Percentiles rank a stretch among this genome's conserved stretches.
Evolutionary conservation across 2,113 vertebrate species (phyloP).

Genomic region (Procavia capensis): DNA sequence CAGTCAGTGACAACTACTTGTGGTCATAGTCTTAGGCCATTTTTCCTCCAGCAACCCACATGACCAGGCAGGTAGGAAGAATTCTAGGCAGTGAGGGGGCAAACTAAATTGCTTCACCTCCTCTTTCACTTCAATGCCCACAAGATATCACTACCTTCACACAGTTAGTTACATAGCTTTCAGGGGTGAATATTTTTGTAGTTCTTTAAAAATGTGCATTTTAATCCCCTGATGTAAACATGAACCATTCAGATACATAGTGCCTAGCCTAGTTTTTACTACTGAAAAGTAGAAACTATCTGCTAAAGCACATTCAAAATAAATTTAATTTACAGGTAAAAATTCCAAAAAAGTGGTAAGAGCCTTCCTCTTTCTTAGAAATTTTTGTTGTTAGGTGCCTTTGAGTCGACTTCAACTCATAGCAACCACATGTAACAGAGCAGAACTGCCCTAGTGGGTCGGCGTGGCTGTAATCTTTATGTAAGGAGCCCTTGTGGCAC

Average conservation of each 20-base stretch:
- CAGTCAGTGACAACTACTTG: neutral
- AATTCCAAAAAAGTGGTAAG: slow-evolving; percentile 16
- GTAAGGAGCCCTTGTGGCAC: neutral
- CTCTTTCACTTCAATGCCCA: neutral
- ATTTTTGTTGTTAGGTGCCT: neutral
- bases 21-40: neutral
- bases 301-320: neutral
- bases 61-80: neutral
- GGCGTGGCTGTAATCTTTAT: neutral
- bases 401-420: neutral
- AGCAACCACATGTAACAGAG: no score
- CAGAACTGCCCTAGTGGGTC: no score
- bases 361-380: neutral
- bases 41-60: neutral
- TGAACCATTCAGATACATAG: neutral
- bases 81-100: neutral
- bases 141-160: neutral
- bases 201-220: neutral
- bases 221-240: neutral
- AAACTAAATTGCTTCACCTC: neutral
- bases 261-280: neutral
- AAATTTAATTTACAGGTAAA: slow-evolving; percentile 3
- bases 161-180: neutral
- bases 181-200: neutral
- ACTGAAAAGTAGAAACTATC: slow-evolving; percentile 1